These are phyloP conservation scores for Meteorus sp. DNA, from an alignment of 1,140 invertebrate genomes.

Conservation along the genomic window DNA sequence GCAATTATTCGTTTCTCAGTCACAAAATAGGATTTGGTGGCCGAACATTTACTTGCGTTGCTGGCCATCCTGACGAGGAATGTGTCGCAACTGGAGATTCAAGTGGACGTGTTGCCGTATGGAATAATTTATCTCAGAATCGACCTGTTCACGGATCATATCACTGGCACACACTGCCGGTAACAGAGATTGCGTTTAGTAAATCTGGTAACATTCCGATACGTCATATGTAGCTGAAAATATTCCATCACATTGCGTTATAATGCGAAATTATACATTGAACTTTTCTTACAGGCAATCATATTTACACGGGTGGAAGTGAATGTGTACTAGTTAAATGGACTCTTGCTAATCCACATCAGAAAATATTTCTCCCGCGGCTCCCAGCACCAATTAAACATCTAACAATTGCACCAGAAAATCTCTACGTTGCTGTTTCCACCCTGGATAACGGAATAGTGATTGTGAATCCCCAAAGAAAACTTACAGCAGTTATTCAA, in stretches of 20 bases:
- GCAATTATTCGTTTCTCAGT: slow-evolving; percentile 30
- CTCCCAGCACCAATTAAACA: slow-evolving; percentile 71
- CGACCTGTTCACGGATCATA: slow-evolving; percentile 61
- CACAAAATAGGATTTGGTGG: slow-evolving; percentile 45
- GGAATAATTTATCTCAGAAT: slow-evolving; percentile 58
- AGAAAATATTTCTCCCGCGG: slow-evolving; percentile 72
- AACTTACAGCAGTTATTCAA: slow-evolving; percentile 66
- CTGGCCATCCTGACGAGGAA: slow-evolving; percentile 65
- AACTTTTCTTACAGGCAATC: slow-evolving; percentile 57
- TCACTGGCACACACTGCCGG: slow-evolving; percentile 81
- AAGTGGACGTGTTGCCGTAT: slow-evolving; percentile 69
- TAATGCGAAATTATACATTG: too few species aligned
- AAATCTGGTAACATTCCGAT: slow-evolving; percentile 60
- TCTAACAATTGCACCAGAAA: slow-evolving; percentile 68
- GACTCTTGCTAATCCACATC: slow-evolving; percentile 61
- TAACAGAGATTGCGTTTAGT: slow-evolving; percentile 71
- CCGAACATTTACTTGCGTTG: slow-evolving; percentile 67
- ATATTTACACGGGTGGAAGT: slow-evolving; percentile 75
- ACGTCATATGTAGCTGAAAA: background rate
- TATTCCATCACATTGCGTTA: slow-evolving; percentile 11
- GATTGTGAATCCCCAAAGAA: slow-evolving; percentile 66
- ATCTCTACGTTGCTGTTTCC: slow-evolving; percentile 67
- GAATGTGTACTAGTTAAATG: slow-evolving; percentile 84
- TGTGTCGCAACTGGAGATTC: slow-evolving; percentile 72
- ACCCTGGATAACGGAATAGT: slow-evolving; percentile 76